phyloP scores from a whole-genome alignment of 2,888 invertebrate species.

The Atethmia centrago region DNA sequence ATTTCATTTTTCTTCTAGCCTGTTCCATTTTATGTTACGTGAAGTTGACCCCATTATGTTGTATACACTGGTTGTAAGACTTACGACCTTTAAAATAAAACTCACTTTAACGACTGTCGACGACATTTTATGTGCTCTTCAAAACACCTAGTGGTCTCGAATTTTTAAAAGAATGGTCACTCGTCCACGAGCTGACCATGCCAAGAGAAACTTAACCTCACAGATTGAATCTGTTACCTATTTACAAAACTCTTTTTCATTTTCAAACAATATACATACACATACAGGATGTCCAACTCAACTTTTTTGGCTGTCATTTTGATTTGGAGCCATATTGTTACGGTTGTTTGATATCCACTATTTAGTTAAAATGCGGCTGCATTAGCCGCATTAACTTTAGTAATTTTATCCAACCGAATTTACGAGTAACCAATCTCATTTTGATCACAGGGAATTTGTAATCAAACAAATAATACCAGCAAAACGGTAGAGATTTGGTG shows the following conservation, averaged over 20 bases:
- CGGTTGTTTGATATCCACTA: not conserved
- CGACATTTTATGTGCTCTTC: constrained; percentile 28
- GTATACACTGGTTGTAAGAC: not conserved
- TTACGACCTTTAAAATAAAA: constrained; percentile 14
- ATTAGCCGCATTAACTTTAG: not conserved
- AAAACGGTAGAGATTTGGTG: not conserved
- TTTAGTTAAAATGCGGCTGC: not conserved
- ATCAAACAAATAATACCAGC: no score
- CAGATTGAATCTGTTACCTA: not conserved
- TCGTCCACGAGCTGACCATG: not conserved
- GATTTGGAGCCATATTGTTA: not conserved
- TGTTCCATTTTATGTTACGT: not conserved
- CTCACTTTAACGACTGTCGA: not conserved
- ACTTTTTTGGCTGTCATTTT: not conserved
- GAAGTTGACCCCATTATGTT: not conserved
- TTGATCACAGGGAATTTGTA: not conserved
- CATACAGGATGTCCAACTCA: not conserved
- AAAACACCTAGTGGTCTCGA: not conserved
- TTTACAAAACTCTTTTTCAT: not conserved
- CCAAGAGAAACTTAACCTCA: not conserved
- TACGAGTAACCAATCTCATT: not conserved
- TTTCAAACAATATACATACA: not conserved
- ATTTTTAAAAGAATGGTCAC: not conserved
- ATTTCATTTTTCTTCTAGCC: not conserved
- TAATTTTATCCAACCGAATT: not conserved